phyloP scores from a whole-genome alignment of 2,113 vertebrate species.

The Nannospalax galili region DNA sequence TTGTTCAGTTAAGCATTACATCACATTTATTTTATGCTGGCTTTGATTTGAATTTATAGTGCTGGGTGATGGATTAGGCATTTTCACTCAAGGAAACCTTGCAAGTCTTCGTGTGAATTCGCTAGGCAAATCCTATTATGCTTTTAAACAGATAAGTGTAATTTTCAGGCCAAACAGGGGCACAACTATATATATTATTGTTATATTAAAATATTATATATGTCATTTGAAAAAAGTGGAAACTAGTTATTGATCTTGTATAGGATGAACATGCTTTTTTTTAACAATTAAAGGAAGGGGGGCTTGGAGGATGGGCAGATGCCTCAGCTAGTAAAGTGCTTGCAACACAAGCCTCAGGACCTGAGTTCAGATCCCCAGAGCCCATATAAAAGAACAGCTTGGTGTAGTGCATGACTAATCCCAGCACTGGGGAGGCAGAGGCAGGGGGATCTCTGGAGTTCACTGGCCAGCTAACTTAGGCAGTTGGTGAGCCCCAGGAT shows the following conservation, averaged over 20 bases:
- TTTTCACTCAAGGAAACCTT: slow-evolving; percentile 47
- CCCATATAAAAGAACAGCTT: background rate
- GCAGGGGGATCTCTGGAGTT: background rate
- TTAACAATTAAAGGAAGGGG: too few relatives aligned
- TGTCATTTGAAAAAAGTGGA: slow-evolving; percentile 10
- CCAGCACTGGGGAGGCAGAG: background rate
- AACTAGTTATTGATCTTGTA: slow-evolving; percentile 45
- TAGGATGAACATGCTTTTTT: background rate
- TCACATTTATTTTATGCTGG: slow-evolving; percentile 50
- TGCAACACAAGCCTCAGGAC: too few relatives aligned
- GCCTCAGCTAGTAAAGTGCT: background rate
- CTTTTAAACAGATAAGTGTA: background rate
- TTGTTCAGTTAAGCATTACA: slow-evolving; percentile 45
- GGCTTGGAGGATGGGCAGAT: too few relatives aligned
- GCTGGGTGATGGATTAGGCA: background rate
- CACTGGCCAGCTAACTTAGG: background rate
- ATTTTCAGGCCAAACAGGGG: slow-evolving; percentile 23
- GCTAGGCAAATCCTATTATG: background rate
- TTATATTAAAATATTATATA: slow-evolving; percentile 18
- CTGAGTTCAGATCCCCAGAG: background rate
- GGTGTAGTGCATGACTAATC: background rate
- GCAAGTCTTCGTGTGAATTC: slow-evolving; percentile 10
- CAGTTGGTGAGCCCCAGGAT: background rate
- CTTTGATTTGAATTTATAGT: slow-evolving; percentile 26
- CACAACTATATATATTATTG: slow-evolving; percentile 21